phyloP scores from a whole-genome alignment of 2,113 vertebrate species.

The Bubo blakistoni region DNA sequence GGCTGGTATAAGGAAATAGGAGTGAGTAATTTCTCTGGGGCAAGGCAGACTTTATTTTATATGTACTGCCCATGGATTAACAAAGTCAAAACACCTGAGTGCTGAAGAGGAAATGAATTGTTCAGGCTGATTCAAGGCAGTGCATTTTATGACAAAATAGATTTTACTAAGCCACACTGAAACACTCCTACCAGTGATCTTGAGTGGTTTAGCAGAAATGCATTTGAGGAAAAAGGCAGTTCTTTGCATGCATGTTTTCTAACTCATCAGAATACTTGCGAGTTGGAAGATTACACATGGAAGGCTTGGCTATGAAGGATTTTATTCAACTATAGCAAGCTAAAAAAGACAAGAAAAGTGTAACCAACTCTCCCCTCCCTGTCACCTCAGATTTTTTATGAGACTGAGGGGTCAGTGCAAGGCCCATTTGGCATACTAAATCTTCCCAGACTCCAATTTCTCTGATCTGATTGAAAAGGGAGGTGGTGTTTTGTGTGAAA shows the following conservation, averaged over 20 bases:
- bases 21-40: neutral
- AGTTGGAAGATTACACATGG: neutral
- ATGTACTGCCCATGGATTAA: neutral
- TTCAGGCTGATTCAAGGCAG: neutral
- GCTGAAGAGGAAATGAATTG: neutral
- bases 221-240: neutral
- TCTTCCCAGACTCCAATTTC: neutral
- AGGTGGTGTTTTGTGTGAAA: neutral
- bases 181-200: neutral
- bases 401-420: neutral
- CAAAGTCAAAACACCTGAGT: neutral
- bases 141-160: neutral
- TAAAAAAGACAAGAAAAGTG: neutral
- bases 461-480: neutral
- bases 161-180: neutral
- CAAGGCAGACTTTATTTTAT: neutral
- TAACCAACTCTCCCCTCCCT: neutral
- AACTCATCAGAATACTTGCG: neutral
- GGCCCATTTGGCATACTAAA: neutral
- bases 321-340: neutral
- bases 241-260: neutral
- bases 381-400: neutral
- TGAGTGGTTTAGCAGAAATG: neutral
- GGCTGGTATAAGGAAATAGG: neutral
- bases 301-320: neutral